These are phyloP conservation scores for Bombus picipes DNA, from an alignment of 1,140 invertebrate species.

Conservation along the genomic window DNA sequence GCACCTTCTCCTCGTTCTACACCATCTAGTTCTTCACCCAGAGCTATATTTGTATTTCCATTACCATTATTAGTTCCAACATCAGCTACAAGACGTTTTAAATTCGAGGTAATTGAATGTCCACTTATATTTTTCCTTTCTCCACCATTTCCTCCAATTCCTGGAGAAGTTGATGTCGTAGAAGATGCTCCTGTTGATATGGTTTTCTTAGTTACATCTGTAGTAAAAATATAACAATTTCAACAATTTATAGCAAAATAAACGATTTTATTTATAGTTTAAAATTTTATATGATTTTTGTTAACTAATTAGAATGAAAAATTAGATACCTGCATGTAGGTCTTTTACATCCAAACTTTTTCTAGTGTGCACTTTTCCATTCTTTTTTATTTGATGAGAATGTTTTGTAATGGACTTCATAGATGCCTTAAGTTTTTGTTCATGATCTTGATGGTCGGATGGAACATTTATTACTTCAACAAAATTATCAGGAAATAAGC, in stretches of 20 bases:
- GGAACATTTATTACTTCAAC: conserved; percentile 86
- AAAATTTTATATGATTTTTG: background rate
- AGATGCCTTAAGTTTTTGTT: conserved; percentile 70
- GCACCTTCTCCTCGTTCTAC: conserved; percentile 83
- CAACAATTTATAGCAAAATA: background rate
- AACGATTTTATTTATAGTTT: background rate
- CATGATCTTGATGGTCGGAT: conserved; percentile 69
- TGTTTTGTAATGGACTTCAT: conserved; percentile 60
- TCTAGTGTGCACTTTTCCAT: conserved; percentile 74
- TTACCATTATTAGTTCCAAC: conserved; percentile 70
- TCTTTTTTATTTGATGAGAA: conserved; percentile 70
- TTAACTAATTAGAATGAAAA: background rate
- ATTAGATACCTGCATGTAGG: conserved; percentile 55
- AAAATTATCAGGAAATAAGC: conserved; percentile 99
- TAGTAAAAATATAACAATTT: background rate
- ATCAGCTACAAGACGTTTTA: conserved; percentile 76
- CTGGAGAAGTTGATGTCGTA: conserved; percentile 51
- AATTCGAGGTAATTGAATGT: conserved; percentile 73
- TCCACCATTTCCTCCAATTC: conserved; percentile 41
- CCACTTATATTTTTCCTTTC: conserved; percentile 73
- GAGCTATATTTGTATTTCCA: conserved; percentile 60
- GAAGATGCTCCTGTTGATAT: conserved; percentile 54
- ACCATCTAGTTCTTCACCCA: conserved; percentile 84
- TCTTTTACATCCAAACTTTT: conserved; percentile 74
- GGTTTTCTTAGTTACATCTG: conserved; percentile 59